phyloP scores from a whole-genome alignment of 2,797 vertebrate species.

The Halcyon chelicuti region DNA sequence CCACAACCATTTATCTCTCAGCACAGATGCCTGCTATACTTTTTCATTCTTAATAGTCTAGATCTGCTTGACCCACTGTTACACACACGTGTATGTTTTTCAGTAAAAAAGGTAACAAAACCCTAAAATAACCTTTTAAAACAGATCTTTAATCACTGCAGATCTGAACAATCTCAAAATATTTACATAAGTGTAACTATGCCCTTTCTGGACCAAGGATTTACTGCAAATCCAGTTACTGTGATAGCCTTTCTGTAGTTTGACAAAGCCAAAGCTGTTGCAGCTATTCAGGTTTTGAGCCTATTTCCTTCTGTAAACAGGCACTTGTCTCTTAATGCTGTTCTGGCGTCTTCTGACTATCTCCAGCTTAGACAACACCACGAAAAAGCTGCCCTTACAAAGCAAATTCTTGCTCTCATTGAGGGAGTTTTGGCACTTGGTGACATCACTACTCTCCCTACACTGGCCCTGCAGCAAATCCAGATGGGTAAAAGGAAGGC shows the following conservation, averaged over 20 bases:
- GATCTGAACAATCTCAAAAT: slow-evolving; percentile 7
- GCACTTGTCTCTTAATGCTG: not conserved
- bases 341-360: not conserved
- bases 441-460: not conserved
- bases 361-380: not conserved
- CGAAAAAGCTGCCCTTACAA: not conserved
- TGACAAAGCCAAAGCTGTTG: not conserved
- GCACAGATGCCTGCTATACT: slow-evolving; percentile 38
- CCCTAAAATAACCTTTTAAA: not conserved
- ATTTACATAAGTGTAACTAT: slow-evolving; percentile 7
- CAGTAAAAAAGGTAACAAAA: not conserved
- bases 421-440: not conserved
- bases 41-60: slow-evolving; percentile 38
- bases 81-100: not conserved
- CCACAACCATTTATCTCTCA: slow-evolving; percentile 71
- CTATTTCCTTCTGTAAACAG: not conserved
- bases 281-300: not conserved
- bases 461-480: not conserved
- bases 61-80: slow-evolving; percentile 44
- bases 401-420: not conserved
- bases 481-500: slow-evolving; percentile 10
- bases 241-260: not conserved
- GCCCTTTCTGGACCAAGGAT: not conserved
- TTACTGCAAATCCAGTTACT: not conserved
- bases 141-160: not conserved